Percentiles rank a stretch among this genome's conserved stretches.
Evolutionary conservation across 2,113 vertebrate genomes (phyloP).

Genomic region (Polypterus bichir): DNA sequence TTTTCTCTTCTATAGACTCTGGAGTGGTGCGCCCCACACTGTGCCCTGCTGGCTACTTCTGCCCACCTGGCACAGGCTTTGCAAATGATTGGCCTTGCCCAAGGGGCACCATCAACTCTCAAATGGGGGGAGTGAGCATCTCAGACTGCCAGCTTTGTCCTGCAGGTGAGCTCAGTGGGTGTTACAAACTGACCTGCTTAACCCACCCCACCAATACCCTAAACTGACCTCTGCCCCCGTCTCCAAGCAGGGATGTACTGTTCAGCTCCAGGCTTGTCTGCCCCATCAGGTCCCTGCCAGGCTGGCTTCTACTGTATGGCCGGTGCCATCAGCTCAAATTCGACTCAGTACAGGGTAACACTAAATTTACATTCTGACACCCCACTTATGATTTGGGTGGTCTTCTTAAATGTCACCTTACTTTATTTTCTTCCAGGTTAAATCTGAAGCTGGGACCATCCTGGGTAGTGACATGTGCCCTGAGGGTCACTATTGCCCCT

Average conservation of each 20-base stretch:
- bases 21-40: slow-evolving; percentile 33
- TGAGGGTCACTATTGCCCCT: slow-evolving; percentile 67
- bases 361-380: slow-evolving; percentile 10
- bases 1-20: slow-evolving; percentile 29
- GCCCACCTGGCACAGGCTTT: slow-evolving; percentile 46
- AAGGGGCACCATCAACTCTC: slow-evolving; percentile 57
- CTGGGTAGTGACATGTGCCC: slow-evolving; percentile 60
- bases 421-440: slow-evolving; percentile 39
- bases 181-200: no score
- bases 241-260: slow-evolving; percentile 68
- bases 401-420: neutral
- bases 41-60: slow-evolving; percentile 66
- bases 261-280: slow-evolving; percentile 49
- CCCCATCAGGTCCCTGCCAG: slow-evolving; percentile 64
- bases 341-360: slow-evolving; percentile 50
- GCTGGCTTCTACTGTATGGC: slow-evolving; percentile 60
- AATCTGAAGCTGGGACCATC: slow-evolving; percentile 33
- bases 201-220: no score
- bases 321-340: slow-evolving; percentile 59
- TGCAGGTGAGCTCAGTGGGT: slow-evolving; percentile 43
- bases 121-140: slow-evolving; percentile 38
- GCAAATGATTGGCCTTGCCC: slow-evolving; percentile 60
- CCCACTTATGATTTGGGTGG: no score
- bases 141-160: slow-evolving; percentile 64
- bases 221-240: neutral